Evolutionary conservation across 2,888 invertebrate genomes (phyloP).

Genomic region (Erpobdella octoculata): DNA sequence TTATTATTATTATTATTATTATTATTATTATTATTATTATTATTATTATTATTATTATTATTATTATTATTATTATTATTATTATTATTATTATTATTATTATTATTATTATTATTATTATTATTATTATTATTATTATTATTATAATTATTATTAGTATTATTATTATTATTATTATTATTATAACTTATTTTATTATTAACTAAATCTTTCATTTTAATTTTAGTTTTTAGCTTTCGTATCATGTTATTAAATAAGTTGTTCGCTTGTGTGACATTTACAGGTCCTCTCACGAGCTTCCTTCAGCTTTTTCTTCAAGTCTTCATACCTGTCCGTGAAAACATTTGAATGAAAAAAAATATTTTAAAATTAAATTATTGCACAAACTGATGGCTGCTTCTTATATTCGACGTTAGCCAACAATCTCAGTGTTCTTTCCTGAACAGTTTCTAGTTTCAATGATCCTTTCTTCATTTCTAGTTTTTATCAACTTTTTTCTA

Average conservation of each 20-base stretch:
- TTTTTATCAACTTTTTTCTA: too few relatives aligned
- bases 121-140: background rate
- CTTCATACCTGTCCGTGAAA: constrained; percentile 2
- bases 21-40: background rate
- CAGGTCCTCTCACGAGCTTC: constrained; percentile 16
- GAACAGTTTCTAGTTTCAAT: too few relatives aligned
- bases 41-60: background rate
- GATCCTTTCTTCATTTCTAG: too few relatives aligned
- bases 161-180: background rate
- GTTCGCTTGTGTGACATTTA: background rate
- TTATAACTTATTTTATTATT: background rate
- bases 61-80: background rate
- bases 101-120: background rate
- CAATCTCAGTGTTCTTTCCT: too few relatives aligned
- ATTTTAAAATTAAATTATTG: background rate
- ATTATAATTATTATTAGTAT: background rate
- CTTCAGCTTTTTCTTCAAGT: constrained; percentile 15
- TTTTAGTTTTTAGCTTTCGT: background rate
- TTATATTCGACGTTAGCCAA: too few relatives aligned
- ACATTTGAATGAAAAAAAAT: background rate
- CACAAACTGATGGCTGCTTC: too few relatives aligned
- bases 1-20: background rate
- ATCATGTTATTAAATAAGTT: background rate
- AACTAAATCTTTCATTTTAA: background rate
- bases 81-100: background rate